Base-by-base conservation (phyloP, 2,797 vertebrate genomes). In the Borostomias antarcticus region DNA sequence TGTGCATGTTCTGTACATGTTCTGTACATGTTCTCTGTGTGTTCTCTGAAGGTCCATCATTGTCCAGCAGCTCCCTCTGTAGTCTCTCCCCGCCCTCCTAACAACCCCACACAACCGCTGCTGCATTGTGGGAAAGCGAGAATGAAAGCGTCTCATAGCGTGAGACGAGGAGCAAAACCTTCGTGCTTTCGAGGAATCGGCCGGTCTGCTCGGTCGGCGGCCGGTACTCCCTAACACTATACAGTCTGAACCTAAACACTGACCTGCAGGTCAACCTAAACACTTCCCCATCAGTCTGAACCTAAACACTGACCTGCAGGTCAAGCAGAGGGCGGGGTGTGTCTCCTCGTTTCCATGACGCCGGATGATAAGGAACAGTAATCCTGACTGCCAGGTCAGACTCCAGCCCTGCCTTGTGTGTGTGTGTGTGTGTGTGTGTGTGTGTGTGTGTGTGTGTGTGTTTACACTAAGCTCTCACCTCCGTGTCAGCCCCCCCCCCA, bases 331-430 rank as follows among this genome's bases (percentile, higher is more conserved):
- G 50, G 64, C 25, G 25, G n/a, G n/a, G n/a, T n/a, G n/a, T n/a
- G n/a, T n/a, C n/a, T n/a, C n/a, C n/a, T n/a, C 33, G 35, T 65
- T 61, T 29, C 47, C 52, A 54, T 48, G n/a, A 67, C 28, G 58
- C n/a, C n/a, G 62, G 26, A 57, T 72, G 73, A 82, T 77, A 81
- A 77, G 64, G 58, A 64, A 4, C 23, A 72, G 70, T 17, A 11
- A 15, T 61, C 74, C 71, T 78, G 78, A 74, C 37, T 66, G 82
- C 73, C 58, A 75, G 73, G 40, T 68, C 73, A 70, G 3, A 40
- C 50, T 37, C 17, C 1, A 13, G 26, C 21, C 63, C 54, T 64
- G 58, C 32, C 64, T 50, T 61, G 40, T 43, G 40, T 43, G 40
- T 43, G 40, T n/a, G 15, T 43, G 40, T 5, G 40, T n/a, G 40